A percentile compares a stretch with the other conserved stretches of the same genome.
phyloP scores from a whole-genome alignment of 2,797 vertebrate species.

The Craterocephalus amniculus region DNA sequence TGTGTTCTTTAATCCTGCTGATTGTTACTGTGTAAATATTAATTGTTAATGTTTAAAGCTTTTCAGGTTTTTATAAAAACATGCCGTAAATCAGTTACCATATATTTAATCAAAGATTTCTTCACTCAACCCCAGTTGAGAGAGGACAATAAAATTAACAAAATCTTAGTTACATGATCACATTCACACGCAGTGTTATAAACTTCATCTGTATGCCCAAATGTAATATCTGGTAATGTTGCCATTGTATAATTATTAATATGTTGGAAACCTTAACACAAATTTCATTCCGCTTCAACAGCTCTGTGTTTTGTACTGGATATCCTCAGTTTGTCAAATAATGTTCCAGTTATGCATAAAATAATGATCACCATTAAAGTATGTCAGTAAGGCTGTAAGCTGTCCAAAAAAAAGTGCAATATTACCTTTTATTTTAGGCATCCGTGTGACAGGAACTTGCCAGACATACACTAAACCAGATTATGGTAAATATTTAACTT shows the following conservation, averaged over 20 bases:
- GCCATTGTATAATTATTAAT: not conserved
- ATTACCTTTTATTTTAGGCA: not conserved
- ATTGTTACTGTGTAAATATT: not conserved
- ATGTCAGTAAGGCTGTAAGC: not conserved
- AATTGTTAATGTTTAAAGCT: not conserved
- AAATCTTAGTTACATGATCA: not conserved
- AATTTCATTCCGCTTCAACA: too few relatives aligned
- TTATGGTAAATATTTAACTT: not conserved
- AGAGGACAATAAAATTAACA: not conserved
- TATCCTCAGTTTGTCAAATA: not conserved
- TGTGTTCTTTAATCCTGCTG: not conserved
- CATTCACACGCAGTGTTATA: too few relatives aligned
- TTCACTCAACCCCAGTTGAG: not conserved
- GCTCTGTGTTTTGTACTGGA: not conserved
- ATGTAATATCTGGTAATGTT: not conserved
- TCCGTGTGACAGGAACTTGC: not conserved
- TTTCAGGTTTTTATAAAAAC: not conserved
- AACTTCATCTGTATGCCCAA: too few relatives aligned
- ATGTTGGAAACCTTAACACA: too few relatives aligned
- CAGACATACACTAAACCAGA: not conserved
- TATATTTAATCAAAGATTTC: not conserved
- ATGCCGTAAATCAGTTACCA: not conserved
- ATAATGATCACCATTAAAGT: not conserved
- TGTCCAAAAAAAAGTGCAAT: not conserved
- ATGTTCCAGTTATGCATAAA: not conserved